Evolutionary conservation across 37 sponge, comb jelly and placozoan genomes (phyloP), one percentile per base, ranked within the genome.

Genomic region (Cliona cf. orientalis): DNA sequence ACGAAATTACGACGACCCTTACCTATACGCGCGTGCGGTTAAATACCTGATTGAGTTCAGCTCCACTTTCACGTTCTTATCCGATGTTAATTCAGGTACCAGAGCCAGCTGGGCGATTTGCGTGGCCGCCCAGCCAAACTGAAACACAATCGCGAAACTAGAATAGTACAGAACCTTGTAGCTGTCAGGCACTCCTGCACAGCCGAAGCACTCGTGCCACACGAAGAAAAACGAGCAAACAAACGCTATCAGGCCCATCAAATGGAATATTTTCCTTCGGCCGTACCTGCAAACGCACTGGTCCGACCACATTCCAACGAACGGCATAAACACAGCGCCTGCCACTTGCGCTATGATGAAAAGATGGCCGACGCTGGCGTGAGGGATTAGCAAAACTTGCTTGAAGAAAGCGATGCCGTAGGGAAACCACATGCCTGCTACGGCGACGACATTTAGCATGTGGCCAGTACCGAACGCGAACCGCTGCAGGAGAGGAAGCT

Each of bases 111-210:
- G 97, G 6, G 94, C 84, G 46, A 97, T 90, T 70, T 97, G 97
- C 0, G 87, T 86, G 25, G 92, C 68, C 6, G 97, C 94, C 97
- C 97, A 97, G 0, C 97, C 97, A 86, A 93, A 93, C 81, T 97
- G 94, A 65, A 97, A 93, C 69, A 97, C 80, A 34, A 91, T 58
- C 6, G 94, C 89, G 44, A 97, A 97, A 38, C 80, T 46, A 0
- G 87, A 72, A 62, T 78, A 93, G 62, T 93, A 93, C 35, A 93
- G 38, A 3, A 93, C 81, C 37, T 84, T 42, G 66, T 85, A 85
- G 2, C 45, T 28, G 25, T 78, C 63, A 5, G 80, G 75, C 12
- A 44, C 65, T 7, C 42, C 49, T 19, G 69, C 63, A 74, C 97
- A 97, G 28, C 75, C 85, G 41, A 93, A 43, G 40, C 97, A 97